Evolutionary conservation across 2,888 invertebrate species (phyloP).

Genomic region (Eurytoma adleriae): DNA sequence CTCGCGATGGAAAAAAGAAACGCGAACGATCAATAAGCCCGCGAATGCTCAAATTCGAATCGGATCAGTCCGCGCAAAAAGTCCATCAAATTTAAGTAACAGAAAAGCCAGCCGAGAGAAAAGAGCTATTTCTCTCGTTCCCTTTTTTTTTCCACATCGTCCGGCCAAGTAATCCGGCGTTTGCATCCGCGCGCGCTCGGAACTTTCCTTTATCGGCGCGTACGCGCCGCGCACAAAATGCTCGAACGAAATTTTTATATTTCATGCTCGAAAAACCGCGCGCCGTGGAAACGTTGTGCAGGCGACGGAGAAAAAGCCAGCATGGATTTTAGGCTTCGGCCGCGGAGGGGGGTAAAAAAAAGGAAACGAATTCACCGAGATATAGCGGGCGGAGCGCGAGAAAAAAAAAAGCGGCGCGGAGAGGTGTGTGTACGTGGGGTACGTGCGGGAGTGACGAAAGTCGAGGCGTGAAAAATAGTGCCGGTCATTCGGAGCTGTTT

Average conservation of each 20-base stretch:
- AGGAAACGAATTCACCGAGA: neutral
- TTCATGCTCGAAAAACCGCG: neutral
- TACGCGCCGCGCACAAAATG: too few species aligned
- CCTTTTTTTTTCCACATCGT: neutral
- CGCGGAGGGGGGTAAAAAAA: neutral
- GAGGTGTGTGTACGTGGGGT: neutral
- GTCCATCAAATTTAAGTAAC: conserved; percentile 5
- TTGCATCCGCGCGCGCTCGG: neutral
- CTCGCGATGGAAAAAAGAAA: too few species aligned
- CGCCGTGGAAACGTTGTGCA: neutral
- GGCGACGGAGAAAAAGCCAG: neutral
- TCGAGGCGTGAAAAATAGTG: conserved; percentile 7
- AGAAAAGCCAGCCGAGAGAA: neutral
- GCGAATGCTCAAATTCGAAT: too few species aligned
- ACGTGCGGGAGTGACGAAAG: neutral
- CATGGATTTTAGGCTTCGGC: neutral
- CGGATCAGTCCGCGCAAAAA: neutral
- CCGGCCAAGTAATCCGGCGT: neutral
- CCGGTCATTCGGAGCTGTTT: conserved; percentile 2
- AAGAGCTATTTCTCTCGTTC: neutral
- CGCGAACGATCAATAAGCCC: too few species aligned
- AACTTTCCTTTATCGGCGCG: neutral
- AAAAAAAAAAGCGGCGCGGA: neutral
- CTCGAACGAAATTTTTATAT: conserved; percentile 4
- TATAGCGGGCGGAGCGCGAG: neutral